Evolutionary conservation across 2,113 vertebrate genomes (phyloP), one percentile per base, ranked within the genome.

Genomic region (Typhlomys cinereus): DNA sequence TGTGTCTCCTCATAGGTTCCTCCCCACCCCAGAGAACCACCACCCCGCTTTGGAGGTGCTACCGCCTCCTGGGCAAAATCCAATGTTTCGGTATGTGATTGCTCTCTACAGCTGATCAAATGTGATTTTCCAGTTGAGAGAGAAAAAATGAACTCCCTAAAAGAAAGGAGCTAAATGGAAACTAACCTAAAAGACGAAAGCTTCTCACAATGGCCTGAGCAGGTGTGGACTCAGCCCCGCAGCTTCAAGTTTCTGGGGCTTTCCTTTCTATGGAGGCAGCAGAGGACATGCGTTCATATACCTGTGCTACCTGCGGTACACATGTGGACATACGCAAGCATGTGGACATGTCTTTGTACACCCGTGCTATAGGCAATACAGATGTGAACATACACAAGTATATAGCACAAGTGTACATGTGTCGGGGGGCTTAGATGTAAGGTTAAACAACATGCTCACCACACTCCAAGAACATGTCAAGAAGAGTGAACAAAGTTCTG

Each of bases 41-140:
- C 31, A 64, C n/a, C n/a, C n/a, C n/a, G 62, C 92, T 92, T 87
- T 50, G 36, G 44, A 71, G 75, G 36, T 18, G 75, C 67, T 0
- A 13, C 48, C 92, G n/a, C n/a, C n/a, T 92, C n/a, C 74, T 34
- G 64, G 85, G 82, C 27, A 14, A 94, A 96, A 95, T 96, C 89
- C 91, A 94, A 83, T 95, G 95, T 88, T 95, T 95, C 64, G 7
- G 80, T 94, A 67, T 85, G 78, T 96, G 95, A 97, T 96, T 96
- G 95, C 95, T 96, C 78, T 96, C 91, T 95, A 92, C 85, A 92
- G 94, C 95, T 88, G 95, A 96, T 95, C 95, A 94, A 96, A 97
- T 95, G 93, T 95, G 96, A 97, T 96, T 97, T 96, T 97, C 95
- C 90, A 94, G 92, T 95, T 96, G 96, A 97, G 88, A 95, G 95